A percentile compares a stretch with the other conserved stretches of the same genome.
These are phyloP conservation scores for Archivesica marissinica DNA, from an alignment of 1,140 invertebrate genomes.

Conservation along the genomic window DNA sequence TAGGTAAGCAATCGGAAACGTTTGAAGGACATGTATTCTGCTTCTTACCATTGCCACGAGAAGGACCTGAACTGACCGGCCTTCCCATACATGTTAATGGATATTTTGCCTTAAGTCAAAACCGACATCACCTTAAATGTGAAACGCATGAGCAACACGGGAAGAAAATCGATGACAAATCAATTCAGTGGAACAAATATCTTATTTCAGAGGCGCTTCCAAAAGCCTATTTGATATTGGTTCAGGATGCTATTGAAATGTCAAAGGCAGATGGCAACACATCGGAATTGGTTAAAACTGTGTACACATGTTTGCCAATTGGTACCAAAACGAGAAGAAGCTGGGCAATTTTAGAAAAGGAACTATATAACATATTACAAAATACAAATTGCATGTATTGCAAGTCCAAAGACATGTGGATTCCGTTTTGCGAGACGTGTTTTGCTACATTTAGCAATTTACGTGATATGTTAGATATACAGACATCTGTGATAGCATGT, in stretches of 20 bases:
- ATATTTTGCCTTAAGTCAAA: slow-evolving; percentile 72
- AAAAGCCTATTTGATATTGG: slow-evolving; percentile 41
- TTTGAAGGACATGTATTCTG: slow-evolving; percentile 72
- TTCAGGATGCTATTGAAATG: background rate
- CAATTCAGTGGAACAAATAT: slow-evolving; percentile 70
- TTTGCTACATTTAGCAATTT: slow-evolving; percentile 47
- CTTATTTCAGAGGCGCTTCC: slow-evolving; percentile 67
- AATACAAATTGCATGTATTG: background rate
- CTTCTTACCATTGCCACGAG: slow-evolving; percentile 75
- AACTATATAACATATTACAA: background rate
- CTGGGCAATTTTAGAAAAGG: slow-evolving; percentile 17
- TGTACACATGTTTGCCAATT: slow-evolving; percentile 29
- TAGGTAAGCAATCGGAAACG: too few species aligned
- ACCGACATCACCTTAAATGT: slow-evolving; percentile 75
- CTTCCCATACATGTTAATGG: slow-evolving; percentile 77
- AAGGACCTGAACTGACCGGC: slow-evolving; percentile 65
- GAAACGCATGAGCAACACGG: slow-evolving; percentile 55
- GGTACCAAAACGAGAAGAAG: background rate
- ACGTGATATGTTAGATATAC: background rate
- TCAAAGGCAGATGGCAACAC: background rate
- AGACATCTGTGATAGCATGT: too few species aligned
- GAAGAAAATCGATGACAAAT: slow-evolving; percentile 55
- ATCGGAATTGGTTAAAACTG: background rate
- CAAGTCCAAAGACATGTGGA: slow-evolving; percentile 5
- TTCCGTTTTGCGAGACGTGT: background rate